Evolutionary conservation across 1,140 invertebrate species (phyloP).

Genomic region (Hetaerina americana): DNA sequence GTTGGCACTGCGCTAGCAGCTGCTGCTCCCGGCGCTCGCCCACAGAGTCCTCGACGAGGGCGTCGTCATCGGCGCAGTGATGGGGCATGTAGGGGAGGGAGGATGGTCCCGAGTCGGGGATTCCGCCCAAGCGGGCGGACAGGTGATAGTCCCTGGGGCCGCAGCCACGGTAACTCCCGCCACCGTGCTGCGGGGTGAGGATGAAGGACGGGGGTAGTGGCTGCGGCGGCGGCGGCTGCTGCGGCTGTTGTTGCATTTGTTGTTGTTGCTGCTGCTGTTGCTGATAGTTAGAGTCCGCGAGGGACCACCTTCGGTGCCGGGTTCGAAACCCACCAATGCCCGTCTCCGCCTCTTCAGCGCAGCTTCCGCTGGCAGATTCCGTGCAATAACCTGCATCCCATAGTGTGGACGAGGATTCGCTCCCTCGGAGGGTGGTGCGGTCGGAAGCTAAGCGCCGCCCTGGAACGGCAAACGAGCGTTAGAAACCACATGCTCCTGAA

Average conservation of each 20-base stretch:
- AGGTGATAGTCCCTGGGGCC: background rate
- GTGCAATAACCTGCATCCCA: constrained; percentile 6
- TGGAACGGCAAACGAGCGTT: background rate
- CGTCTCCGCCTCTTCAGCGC: background rate
- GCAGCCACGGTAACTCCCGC: constrained; percentile 18
- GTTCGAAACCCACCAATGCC: background rate
- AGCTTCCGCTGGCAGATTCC: background rate
- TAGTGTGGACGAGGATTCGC: background rate
- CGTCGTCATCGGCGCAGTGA: background rate
- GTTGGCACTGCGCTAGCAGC: background rate
- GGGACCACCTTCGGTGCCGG: constrained; percentile 19
- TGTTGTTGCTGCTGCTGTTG: constrained; percentile 20
- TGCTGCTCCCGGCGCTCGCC: background rate
- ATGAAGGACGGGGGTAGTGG: background rate
- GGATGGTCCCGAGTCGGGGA: background rate
- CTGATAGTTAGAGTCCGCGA: constrained; percentile 14
- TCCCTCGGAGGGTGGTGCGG: background rate
- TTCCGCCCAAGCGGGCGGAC: background rate
- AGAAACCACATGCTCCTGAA: no score
- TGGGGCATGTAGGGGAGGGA: background rate
- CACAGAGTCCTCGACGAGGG: background rate
- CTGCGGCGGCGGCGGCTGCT: constrained; percentile 13
- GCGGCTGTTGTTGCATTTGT: constrained; percentile 10
- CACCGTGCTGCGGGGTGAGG: constrained; percentile 21
- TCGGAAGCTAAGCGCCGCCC: background rate